Conservation (phyloP, 30 jellyfish, hydroid and myxozoan genomes). For the Sanderia malayensis region DNA sequence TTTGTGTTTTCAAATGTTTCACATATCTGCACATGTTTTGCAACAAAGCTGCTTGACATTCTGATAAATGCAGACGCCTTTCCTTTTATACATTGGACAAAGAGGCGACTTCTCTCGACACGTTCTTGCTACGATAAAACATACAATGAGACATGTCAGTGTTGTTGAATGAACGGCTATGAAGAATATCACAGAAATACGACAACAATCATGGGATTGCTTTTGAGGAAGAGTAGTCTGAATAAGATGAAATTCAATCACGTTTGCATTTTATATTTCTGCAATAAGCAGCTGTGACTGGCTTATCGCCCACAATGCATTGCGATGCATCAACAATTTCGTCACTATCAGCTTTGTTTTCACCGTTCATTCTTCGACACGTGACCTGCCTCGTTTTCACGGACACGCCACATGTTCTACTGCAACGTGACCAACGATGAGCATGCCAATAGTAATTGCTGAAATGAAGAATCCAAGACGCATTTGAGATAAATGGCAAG, state of each 20-base stretch:
- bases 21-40: background rate
- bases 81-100: background rate
- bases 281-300: background rate
- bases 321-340: background rate
- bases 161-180: too few relatives aligned
- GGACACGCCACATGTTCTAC: background rate
- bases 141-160: too few relatives aligned
- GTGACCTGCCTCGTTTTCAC: background rate
- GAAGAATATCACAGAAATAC: too few relatives aligned
- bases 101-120: constrained; percentile 13
- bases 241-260: too few relatives aligned
- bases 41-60: background rate
- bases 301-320: background rate
- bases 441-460: background rate
- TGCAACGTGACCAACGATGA: background rate
- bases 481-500: too few relatives aligned
- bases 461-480: too few relatives aligned
- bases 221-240: too few relatives aligned
- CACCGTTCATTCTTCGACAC: background rate
- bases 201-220: too few relatives aligned
- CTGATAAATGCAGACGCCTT: background rate
- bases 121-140: background rate
- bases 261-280: background rate
- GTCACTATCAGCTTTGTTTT: background rate
- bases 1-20: too few relatives aligned